Conservation (phyloP, 1,140 invertebrate species). For the Belonocnema kinseyi region DNA sequence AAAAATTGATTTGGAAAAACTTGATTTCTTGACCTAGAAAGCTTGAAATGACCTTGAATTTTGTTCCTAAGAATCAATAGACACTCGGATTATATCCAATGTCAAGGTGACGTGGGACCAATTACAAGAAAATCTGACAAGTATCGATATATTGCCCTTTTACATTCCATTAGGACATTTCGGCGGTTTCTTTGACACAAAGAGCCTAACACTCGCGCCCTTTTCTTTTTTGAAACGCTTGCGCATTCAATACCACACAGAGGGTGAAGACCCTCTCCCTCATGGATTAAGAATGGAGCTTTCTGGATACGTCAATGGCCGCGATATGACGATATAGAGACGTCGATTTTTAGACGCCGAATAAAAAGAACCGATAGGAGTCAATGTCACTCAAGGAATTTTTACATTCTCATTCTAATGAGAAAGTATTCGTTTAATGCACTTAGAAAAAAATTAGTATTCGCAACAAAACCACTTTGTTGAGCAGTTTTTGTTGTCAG, state of each 20-base stretch:
- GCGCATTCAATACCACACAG: conserved; percentile 51
- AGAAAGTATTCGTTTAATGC: too few relatives aligned
- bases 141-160: conserved; percentile 24
- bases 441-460: too few relatives aligned
- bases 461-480: too few relatives aligned
- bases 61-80: too few relatives aligned
- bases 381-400: conserved; percentile 49
- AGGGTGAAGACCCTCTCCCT: conserved; percentile 52
- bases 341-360: conserved; percentile 37
- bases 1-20: too few relatives aligned
- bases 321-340: conserved; percentile 30
- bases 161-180: conserved; percentile 53
- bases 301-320: conserved; percentile 50
- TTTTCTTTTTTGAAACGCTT: conserved; percentile 52
- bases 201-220: conserved; percentile 52
- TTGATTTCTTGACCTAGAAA: too few relatives aligned
- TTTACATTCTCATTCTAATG: too few relatives aligned
- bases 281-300: conserved; percentile 49
- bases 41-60: too few relatives aligned
- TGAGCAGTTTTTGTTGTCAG: too few relatives aligned
- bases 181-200: conserved; percentile 52
- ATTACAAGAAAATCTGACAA: too few relatives aligned
- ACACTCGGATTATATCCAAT: too few relatives aligned
- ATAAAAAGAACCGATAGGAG: conserved; percentile 49
- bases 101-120: too few relatives aligned